Evolutionary conservation across 2,888 invertebrate species (phyloP).

Genomic region (Horisme vitalbata): DNA sequence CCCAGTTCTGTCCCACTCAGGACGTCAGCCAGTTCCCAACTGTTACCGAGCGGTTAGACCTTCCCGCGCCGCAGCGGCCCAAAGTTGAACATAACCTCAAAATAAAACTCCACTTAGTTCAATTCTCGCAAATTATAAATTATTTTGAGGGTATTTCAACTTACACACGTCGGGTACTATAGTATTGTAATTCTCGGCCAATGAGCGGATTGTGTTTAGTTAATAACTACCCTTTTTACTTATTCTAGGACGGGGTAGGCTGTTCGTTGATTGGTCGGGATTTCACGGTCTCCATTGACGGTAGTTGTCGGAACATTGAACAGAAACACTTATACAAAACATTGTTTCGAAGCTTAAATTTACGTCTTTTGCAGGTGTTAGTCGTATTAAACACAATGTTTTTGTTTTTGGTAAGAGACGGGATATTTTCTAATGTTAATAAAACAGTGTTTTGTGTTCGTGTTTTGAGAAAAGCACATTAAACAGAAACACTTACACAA

Average conservation of each 20-base stretch:
- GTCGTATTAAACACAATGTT: too few relatives aligned
- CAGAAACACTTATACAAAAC: too few relatives aligned
- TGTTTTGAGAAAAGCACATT: too few relatives aligned
- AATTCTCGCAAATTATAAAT: conserved; percentile 28
- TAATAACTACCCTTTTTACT: conserved; percentile 25
- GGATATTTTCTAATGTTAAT: too few relatives aligned
- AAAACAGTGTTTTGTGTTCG: too few relatives aligned
- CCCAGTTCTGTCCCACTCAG: not conserved
- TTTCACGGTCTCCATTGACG: too few relatives aligned
- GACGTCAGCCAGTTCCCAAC: not conserved
- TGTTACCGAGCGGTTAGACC: conserved; percentile 12
- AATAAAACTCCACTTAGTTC: conserved; percentile 33
- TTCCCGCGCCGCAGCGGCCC: conserved; percentile 33
- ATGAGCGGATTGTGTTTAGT: conserved; percentile 20
- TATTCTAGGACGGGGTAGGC: conserved; percentile 30
- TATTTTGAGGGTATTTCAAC: conserved; percentile 25
- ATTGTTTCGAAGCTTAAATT: too few relatives aligned
- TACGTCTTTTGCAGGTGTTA: too few relatives aligned
- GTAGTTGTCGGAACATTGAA: too few relatives aligned
- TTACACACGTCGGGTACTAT: conserved; percentile 41
- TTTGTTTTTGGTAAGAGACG: too few relatives aligned
- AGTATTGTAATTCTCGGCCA: conserved; percentile 18
- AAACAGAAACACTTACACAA: too few relatives aligned
- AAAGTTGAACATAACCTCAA: conserved; percentile 33
- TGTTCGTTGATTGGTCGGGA: conserved; percentile 23